Conservation (phyloP, 2,797 vertebrate genomes). For the Vespertilio murinus region DNA sequence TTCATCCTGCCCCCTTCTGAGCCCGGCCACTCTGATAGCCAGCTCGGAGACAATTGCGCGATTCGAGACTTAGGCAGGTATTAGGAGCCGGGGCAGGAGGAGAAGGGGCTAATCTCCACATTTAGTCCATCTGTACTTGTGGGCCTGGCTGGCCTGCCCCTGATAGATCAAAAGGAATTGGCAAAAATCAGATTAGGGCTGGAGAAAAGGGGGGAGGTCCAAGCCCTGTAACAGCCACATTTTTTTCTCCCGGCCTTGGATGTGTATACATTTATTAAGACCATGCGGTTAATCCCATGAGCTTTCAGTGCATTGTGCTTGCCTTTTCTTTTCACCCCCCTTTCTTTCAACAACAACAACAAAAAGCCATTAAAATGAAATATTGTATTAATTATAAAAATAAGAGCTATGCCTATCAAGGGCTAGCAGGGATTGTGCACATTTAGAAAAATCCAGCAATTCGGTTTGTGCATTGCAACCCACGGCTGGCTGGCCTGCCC, state of each 20-base stretch:
- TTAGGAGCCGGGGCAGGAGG: slow-evolving; percentile 95
- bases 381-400: background rate
- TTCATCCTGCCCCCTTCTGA: slow-evolving; percentile 93
- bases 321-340: slow-evolving; percentile 69
- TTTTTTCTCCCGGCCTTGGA: slow-evolving; percentile 83
- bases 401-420: accelerated
- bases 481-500: accelerated
- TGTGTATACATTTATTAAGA: slow-evolving; percentile 84
- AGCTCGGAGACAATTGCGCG: slow-evolving; percentile 94
- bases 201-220: slow-evolving; percentile 85
- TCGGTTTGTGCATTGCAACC: accelerated
- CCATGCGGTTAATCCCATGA: slow-evolving; percentile 87
- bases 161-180: slow-evolving; percentile 94
- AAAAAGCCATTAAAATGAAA: slow-evolving; percentile 63
- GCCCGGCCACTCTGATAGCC: slow-evolving; percentile 92
- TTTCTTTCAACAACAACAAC: slow-evolving; percentile 64
- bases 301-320: slow-evolving; percentile 76
- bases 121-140: slow-evolving; percentile 96
- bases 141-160: slow-evolving; percentile 91
- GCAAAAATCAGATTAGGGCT: slow-evolving; percentile 95
- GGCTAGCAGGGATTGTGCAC: accelerated
- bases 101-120: slow-evolving; percentile 97
- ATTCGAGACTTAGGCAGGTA: slow-evolving; percentile 97
- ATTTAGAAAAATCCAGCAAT: background rate
- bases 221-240: slow-evolving; percentile 85